Evolutionary conservation across 2,888 invertebrate species (phyloP), one percentile per base, ranked within the genome.

Genomic region (Trichopria drosophilae): DNA sequence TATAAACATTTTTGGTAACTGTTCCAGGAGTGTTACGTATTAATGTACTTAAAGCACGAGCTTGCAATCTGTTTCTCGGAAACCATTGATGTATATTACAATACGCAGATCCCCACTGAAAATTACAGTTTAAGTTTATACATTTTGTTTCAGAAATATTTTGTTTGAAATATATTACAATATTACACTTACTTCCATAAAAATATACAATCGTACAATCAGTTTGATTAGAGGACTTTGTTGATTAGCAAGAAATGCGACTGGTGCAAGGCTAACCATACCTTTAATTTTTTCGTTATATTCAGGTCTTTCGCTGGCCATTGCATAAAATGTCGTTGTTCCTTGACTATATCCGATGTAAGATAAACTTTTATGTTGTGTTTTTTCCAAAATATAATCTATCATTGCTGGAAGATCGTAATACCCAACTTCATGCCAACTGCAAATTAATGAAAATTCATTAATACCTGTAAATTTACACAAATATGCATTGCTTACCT

Each of bases 291-390:
- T 76, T 10, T 60, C 59, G 53, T 73, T 76, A 50, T 76, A 76
- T 53, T 76, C 76, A 7, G 76, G 70, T 45, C 67, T 67, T 22
- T 74, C 73, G 23, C 76, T 72, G 15, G 66, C 65, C 69, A 75
- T 73, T 10, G 75, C 73, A 50, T 69, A 75, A 52, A 76, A 75
- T 34, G 67, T 61, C 7, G 77, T 74, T n/a, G 78, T 77, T 22
- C 82, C 84, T 69, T 84, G 82, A 31, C 81, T 83, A 61, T 84
- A 82, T 3, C 84, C 84, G 12, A 83, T 71, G 64, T 82, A 83
- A 59, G 77, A 78, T 4, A 85, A 58, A 29, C 77, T 68, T 6
- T 71, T 56, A 29, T 78, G 70, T 2, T 77, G 75, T 1, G 83
- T 81, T 18, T 66, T 62, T 6, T 71, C 64, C 24, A 73, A 61